Percentiles rank a stretch among this genome's conserved stretches.
These are phyloP conservation scores for Hippopotamus amphibius DNA, from an alignment of 2,113 vertebrate species.

Conservation along the genomic window DNA sequence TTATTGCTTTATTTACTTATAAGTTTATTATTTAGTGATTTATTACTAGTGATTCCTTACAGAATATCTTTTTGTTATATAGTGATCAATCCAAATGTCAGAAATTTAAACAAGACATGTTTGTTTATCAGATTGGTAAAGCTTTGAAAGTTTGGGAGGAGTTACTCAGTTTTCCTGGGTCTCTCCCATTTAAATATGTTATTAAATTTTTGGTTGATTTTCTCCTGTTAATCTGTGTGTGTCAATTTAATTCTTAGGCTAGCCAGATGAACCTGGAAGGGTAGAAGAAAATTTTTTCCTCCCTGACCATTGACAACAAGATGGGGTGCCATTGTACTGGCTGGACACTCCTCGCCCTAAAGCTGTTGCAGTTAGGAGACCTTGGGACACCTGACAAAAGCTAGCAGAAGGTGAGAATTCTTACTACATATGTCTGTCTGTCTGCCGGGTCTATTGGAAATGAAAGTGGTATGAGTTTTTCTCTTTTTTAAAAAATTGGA, in stretches of 20 bases:
- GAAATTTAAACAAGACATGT: neutral
- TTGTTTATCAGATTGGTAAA: neutral
- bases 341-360: neutral
- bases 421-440: neutral
- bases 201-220: neutral
- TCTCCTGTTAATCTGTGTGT: neutral
- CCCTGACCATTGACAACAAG: neutral
- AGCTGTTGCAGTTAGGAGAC: neutral
- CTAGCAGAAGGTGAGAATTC: neutral
- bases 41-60: neutral
- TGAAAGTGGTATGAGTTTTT: neutral
- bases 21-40: neutral
- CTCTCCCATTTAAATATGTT: neutral
- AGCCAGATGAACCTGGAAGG: neutral
- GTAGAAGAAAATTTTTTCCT: neutral
- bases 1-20: neutral
- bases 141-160: neutral
- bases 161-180: neutral
- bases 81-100: constrained; percentile 9
- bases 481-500: neutral
- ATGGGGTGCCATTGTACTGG: neutral
- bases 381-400: neutral
- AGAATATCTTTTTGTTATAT: neutral
- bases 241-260: neutral
- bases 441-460: neutral